These are phyloP conservation scores for Hermaeophaga mercurialis DNA, from an alignment of 2,888 invertebrate species.

Conservation along the genomic window DNA sequence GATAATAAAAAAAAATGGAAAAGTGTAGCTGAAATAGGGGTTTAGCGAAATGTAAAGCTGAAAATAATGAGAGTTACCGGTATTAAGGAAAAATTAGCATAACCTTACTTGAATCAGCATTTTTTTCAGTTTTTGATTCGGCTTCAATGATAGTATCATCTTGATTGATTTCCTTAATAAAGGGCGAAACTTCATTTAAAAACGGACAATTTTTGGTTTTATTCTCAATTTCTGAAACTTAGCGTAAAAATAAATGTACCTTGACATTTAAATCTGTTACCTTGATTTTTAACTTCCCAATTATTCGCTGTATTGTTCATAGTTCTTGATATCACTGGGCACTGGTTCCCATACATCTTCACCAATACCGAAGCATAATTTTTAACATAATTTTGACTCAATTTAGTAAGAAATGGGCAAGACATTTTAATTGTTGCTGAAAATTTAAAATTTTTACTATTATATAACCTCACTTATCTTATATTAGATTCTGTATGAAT, in stretches of 20 bases:
- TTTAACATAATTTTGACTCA: constrained; percentile 79
- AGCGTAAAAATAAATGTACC: constrained; percentile 9
- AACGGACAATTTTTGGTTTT: constrained; percentile 62
- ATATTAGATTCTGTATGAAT: too few relatives aligned
- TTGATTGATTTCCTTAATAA: constrained; percentile 69
- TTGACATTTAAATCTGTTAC: constrained; percentile 23
- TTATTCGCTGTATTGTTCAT: constrained; percentile 44
- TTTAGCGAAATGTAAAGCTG: too few relatives aligned
- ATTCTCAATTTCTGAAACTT: constrained; percentile 24
- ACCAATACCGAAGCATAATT: constrained; percentile 79
- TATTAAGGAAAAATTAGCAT: too few relatives aligned
- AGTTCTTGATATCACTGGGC: constrained; percentile 74
- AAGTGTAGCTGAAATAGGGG: too few relatives aligned
- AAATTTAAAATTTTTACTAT: constrained; percentile 2
- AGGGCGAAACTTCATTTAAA: constrained; percentile 60
- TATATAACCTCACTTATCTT: constrained; percentile 17
- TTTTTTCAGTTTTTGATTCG: constrained; percentile 21
- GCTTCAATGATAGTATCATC: constrained; percentile 58
- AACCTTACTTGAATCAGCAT: constrained; percentile 19
- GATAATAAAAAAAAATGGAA: too few relatives aligned
- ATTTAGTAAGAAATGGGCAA: constrained; percentile 84
- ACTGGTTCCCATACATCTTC: constrained; percentile 80
- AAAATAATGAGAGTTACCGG: too few relatives aligned
- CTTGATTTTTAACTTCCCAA: constrained; percentile 36
- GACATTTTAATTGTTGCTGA: constrained; percentile 67